Base-by-base conservation (phyloP, 2,888 invertebrate species). In the Enchytraeus crypticus region DNA sequence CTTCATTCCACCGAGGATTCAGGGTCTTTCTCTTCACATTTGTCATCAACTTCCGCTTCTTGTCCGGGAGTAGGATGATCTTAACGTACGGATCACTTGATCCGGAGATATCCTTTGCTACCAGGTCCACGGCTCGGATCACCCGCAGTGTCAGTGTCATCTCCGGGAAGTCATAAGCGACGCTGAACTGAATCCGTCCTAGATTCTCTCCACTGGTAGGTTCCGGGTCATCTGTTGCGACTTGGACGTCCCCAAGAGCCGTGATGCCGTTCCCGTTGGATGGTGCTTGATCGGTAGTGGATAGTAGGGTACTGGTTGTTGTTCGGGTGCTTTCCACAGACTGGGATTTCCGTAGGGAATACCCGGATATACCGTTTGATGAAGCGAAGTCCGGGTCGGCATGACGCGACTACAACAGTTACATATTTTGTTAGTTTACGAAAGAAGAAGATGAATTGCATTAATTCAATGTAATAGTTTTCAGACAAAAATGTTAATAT, bases 1-100 rank as follows among this genome's bases (percentile, higher is more conserved):
- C n/a, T n/a, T n/a, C n/a, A n/a, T 77, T 78, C 78, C 78, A 78
- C 45, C 74, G 68, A 5, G 78, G 78, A 66, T 78, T 78, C 59
- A 78, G 70, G 63, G 76, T 77, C 66, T 72, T 72, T 66, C 77
- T 74, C 69, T 77, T 77, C 61, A 77, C 76, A 69, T 78, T 78
- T 32, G 78, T 78, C 60, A 73, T 70, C 61, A 78, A 70, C 70
- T 77, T 77, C 63, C 59, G 38, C 38, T 69, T 69, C 60, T 66
- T 65, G 57, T 65, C 65, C 3, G 65, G 65, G 30, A 65, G 59
- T 3, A 65, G 53, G 51, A 65, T 45, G 34, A 75, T 73, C 71
- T 76, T 76, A 47, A 77, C 77, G 68, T 77, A 78, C 47, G 78
- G 78, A 66, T 78, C 78, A 69, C 75, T 75, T 58, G 78, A 77